phyloP scores from a whole-genome alignment of 2,888 invertebrate genomes.

The Aelia acuminata region DNA sequence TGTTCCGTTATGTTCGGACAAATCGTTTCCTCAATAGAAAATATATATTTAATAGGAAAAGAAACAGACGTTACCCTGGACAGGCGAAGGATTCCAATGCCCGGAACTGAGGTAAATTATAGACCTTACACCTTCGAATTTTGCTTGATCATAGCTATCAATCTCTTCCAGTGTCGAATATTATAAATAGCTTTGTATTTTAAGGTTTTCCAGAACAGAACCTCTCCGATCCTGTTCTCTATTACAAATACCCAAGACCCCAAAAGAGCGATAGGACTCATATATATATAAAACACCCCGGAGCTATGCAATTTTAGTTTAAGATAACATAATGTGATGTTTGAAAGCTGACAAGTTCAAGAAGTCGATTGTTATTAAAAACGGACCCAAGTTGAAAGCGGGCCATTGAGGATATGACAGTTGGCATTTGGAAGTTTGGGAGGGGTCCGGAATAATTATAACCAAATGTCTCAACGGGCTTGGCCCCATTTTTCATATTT shows the following conservation, averaged over 20 bases:
- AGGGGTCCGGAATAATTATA: conserved; percentile 51
- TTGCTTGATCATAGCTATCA: background rate
- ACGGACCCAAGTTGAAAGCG: conserved; percentile 28
- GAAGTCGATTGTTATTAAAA: conserved; percentile 33
- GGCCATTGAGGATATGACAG: conserved; percentile 28
- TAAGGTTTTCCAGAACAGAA: background rate
- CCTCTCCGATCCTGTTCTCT: too few species aligned
- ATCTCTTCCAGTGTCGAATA: background rate
- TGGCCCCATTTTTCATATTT: conserved; percentile 16
- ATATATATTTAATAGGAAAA: too few species aligned
- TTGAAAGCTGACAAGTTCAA: conserved; percentile 36
- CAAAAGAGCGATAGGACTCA: too few species aligned
- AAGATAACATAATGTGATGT: background rate
- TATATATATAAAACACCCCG: background rate
- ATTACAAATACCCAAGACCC: too few species aligned
- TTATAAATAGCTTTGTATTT: background rate
- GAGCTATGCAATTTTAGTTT: background rate
- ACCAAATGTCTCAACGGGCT: background rate
- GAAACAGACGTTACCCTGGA: background rate
- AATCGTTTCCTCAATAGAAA: too few species aligned
- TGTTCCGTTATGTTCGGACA: too few species aligned
- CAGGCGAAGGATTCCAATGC: background rate
- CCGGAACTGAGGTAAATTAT: background rate
- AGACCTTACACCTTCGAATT: background rate
- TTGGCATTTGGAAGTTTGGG: conserved; percentile 44